Base-by-base conservation (phyloP, 2,888 invertebrate genomes). In the Eledona agricola region DNA sequence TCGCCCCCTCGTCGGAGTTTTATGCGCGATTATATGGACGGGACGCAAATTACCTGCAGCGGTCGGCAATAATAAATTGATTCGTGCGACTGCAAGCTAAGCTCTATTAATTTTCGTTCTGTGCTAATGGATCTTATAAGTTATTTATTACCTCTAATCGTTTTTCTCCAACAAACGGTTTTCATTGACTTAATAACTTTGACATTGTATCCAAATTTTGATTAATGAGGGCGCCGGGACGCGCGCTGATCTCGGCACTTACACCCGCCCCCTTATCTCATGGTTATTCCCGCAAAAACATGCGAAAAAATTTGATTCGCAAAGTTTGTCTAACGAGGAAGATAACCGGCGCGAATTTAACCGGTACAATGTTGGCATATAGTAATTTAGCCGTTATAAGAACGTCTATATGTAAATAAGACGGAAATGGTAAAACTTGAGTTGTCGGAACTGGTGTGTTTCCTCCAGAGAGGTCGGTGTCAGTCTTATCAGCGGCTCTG, bases 61-160 rank as follows among this genome's bases (percentile, higher is more conserved):
- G 34, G 46, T 53, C 59, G 58, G 60, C 59, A 43, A 45, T 23
- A 59, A 62, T 57, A 49, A 60, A 63, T 63, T 58, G 62, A 65
- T 62, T 60, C 43, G 37, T 23, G 38, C 31, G 31, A 43, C 47
- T 53, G 57, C 50, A 45, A 40, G 51, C 55, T 58, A 55, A 60
- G 59, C 64, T 65, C 71, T 66, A 72, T 72, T 72, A 72, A 72
- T 72, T 70, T 72, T 72, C 71, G 69, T 72, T 69, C 65, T 66
- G 62, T 63, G 60, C 65, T 72, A 71, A 72, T 72, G 70, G 68
- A 67, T 69, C 70, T 69, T 67, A 64, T 61, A 67, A 66, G 67
- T 71, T 71, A 72, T 72, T 72, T 72, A 72, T 71, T 67, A 66
- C 61, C 38, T 28, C 50, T 66, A 65, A 66, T 66, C 66, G 63